Evolutionary conservation across 1,140 invertebrate species (phyloP).

Genomic region (Potamilus streckersoni): DNA sequence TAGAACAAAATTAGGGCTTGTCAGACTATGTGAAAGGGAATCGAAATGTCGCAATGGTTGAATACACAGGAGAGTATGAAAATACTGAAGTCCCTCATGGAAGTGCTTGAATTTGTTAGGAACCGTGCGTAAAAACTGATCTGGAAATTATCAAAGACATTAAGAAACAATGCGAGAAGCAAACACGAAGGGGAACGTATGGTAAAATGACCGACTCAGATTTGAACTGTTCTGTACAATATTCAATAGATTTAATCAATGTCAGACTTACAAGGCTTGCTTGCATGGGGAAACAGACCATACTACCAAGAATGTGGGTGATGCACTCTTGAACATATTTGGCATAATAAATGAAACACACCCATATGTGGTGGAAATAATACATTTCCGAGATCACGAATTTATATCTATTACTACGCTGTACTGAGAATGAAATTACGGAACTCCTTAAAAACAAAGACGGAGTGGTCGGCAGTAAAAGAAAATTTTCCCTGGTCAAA

Average conservation of each 20-base stretch:
- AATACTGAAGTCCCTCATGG: too few species aligned
- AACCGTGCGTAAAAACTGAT: background rate
- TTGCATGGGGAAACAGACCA: background rate
- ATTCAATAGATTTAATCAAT: constrained; percentile 6
- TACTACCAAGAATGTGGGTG: constrained; percentile 11
- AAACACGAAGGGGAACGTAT: too few species aligned
- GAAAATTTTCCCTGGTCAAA: constrained; percentile 18
- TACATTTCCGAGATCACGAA: background rate
- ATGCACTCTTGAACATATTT: constrained; percentile 10
- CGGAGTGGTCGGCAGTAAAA: constrained; percentile 2
- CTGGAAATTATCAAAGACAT: background rate
- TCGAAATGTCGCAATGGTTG: background rate
- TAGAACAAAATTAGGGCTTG: background rate
- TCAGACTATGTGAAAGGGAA: background rate
- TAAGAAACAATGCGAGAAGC: background rate
- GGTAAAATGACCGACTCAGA: background rate
- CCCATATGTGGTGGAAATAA: constrained; percentile 9
- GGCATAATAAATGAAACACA: constrained; percentile 1
- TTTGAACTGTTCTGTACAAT: too few species aligned
- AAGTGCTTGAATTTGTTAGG: background rate
- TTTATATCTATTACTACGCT: constrained; percentile 5
- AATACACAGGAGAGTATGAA: constrained; percentile 6
- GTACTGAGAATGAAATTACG: constrained; percentile 2
- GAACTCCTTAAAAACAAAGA: background rate
- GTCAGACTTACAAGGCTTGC: constrained; percentile 5